Base-by-base conservation (phyloP, 2,113 vertebrate species). In the Brachyhypopomus gauderio region DNA sequence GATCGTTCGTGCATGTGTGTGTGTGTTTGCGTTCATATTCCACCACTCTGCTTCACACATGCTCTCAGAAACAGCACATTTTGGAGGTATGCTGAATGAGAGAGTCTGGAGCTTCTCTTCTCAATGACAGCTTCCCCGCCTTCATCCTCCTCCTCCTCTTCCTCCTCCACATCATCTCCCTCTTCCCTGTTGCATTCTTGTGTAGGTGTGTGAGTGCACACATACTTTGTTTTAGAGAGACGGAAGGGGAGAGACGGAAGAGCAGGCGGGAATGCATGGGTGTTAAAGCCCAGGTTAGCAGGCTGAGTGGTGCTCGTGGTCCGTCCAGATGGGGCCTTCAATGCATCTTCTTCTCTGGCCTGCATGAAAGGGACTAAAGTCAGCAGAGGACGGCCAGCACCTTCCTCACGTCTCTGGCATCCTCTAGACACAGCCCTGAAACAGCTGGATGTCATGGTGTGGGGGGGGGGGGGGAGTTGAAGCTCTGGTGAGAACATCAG, bases 81-180 rank as follows among this genome's bases (percentile, higher is more conserved):
- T 67, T 52, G 11, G 64, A 69, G 69, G 76, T 70, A 23, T 58
- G 76, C 30, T 69, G 23, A 69, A 69, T 36, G 45, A 66, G 67
- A 59, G 34, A 59, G 14, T 70, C 30, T 70, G 66, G 19, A 71
- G 34, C 16, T 2, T 36, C 34, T 59, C 34, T 71, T 58, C 52
- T 58, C 30, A 55, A 58, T 58, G 48, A 78, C 14, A 71, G 77
- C 11, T 60, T 41, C 69, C 20, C 22, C 7, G 45, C 2, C 12
- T 52, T 41, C 22, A 20, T 79, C 55, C 4, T 59, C 17, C 58
- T 20, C 22, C 59, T 70, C 22, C 17, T 70, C 34, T 70, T 30
- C 20, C 48, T 79, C 55, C 4, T 59, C 17, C 58, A 25, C 22
- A 71, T 70, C 22, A 30, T 70, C 34, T 78, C 52, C 20, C 34